phyloP scores from a whole-genome alignment of 1,140 invertebrate species.

The Ceratitis capitata region DNA sequence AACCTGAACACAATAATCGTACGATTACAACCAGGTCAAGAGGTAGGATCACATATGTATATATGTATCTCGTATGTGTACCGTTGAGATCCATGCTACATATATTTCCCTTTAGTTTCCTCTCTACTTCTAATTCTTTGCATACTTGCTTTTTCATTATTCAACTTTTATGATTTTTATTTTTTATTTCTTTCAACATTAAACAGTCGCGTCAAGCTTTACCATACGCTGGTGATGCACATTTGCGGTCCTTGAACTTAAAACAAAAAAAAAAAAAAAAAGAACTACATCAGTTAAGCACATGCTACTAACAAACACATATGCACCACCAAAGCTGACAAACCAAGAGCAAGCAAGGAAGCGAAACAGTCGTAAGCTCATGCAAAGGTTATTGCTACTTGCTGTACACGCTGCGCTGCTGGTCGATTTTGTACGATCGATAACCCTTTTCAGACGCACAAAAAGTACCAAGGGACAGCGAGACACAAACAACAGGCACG shows the following conservation, averaged over 20 bases:
- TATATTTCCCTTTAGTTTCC: too few species aligned
- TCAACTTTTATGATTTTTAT: neutral
- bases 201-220: neutral
- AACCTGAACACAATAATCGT: too few species aligned
- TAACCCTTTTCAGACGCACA: constrained; percentile 28
- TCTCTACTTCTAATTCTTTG: neutral
- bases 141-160: neutral
- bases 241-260: constrained; percentile 33
- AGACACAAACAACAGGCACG: neutral
- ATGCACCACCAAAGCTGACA: neutral
- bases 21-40: too few species aligned
- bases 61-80: too few species aligned
- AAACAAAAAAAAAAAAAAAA: neutral
- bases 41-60: too few species aligned
- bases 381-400: constrained; percentile 30
- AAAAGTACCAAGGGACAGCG: neutral
- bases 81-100: too few species aligned
- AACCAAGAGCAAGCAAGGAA: neutral
- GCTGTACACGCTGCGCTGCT: neutral
- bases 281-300: neutral
- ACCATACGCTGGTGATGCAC: neutral
- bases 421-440: constrained; percentile 35
- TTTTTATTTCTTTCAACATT: neutral
- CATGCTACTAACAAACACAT: neutral
- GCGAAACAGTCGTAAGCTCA: too few species aligned